Base-by-base conservation (phyloP, 2,797 vertebrate genomes). In the Cynodonichthys magdalenae region DNA sequence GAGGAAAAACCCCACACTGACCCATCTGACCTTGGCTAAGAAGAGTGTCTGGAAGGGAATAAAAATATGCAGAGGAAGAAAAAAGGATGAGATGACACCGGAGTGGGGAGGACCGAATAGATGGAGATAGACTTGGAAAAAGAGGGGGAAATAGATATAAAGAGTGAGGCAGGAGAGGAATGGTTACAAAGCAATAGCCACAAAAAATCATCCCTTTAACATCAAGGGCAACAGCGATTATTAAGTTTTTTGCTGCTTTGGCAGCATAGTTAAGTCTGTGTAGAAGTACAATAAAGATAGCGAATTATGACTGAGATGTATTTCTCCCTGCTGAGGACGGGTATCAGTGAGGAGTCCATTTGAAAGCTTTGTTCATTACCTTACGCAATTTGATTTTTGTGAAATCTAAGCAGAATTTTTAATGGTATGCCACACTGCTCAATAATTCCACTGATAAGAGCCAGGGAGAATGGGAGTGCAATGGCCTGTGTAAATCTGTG, bases 401-500 rank as follows among this genome's bases (percentile, higher is more conserved):
- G 92, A 93, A 93, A 92, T 91, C 90, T 90, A 93, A 92, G 92
- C 92, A 89, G 91, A 93, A 93, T 92, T 93, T 90, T 93, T 90
- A 92, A 93, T 92, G 90, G 89, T 78, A 69, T 90, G 85, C 80
- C 83, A 82, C 87, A 81, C 89, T 90, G 87, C 87, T 92, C 92
- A 92, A 91, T 93, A 93, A 93, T 87, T 90, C 81, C 69, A 44
- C 87, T 66, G 92, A 93, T 93, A 94, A 92, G 91, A 70, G 65
- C 56, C 73, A 15, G 80, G 77, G 81, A 92, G 85, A 87, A 90
- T 86, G 86, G 80, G 87, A 86, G 91, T 89, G 87, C 90, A 91
- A 88, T 84, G 89, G 80, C 81, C 88, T 86, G 90, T 90, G 90
- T 93, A 93, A 92, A 93, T 92, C 90, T 90, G 90, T 91, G 90